A percentile compares a stretch with the other conserved stretches of the same genome.
These are phyloP conservation scores for Clarias laeviceps DNA, from an alignment of 2,797 vertebrate genomes.

Conservation along the genomic window DNA sequence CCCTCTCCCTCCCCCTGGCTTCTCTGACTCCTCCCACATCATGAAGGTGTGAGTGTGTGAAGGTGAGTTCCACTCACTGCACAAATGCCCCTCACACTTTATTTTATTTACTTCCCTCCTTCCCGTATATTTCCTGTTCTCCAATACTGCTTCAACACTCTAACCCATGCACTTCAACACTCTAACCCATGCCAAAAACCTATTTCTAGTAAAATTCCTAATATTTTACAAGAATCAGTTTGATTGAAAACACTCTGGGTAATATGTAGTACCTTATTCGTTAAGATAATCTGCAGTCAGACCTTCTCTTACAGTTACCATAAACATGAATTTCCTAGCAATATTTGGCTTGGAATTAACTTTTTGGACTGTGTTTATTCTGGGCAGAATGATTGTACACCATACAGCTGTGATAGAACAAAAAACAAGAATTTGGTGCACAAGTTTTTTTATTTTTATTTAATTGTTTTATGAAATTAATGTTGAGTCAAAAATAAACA, in stretches of 20 bases:
- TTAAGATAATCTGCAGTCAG: too few species aligned
- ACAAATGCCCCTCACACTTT: conserved; percentile 17
- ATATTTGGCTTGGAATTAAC: too few species aligned
- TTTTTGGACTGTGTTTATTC: too few species aligned
- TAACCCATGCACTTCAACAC: not conserved
- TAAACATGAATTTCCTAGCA: too few species aligned
- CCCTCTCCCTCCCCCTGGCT: conserved; percentile 81
- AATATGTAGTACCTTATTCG: not conserved
- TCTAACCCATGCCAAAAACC: not conserved
- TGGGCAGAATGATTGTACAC: too few species aligned
- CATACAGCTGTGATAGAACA: too few species aligned
- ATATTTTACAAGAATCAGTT: conserved; percentile 4
- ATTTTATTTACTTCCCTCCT: conserved; percentile 16
- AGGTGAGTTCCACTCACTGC: conserved; percentile 71
- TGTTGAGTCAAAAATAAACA: too few species aligned
- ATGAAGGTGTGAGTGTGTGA: conserved; percentile 85
- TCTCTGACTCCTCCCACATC: conserved; percentile 79
- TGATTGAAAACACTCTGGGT: not conserved
- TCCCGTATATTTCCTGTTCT: not conserved
- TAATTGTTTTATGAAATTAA: too few species aligned
- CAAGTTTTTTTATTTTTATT: too few species aligned
- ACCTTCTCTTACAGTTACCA: too few species aligned
- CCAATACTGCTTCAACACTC: conserved; percentile 19
- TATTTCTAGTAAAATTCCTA: not conserved
- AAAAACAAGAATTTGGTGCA: too few species aligned